Conservation (phyloP, 1,140 invertebrate species). For the Araneus ventricosus region DNA sequence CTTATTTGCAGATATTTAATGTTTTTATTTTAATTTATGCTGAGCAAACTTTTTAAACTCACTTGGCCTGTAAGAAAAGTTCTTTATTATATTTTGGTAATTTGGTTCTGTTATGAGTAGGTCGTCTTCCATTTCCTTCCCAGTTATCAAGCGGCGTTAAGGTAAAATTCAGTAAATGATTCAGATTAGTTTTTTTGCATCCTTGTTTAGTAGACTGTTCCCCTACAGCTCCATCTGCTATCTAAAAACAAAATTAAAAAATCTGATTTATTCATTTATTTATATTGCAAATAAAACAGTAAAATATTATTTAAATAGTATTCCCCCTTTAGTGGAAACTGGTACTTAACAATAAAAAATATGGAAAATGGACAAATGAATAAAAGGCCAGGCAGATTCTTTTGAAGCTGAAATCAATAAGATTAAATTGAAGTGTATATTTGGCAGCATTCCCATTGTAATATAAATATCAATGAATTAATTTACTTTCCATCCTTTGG, state of each 20-base stretch:
- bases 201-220: slow-evolving; percentile 89
- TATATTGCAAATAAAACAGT: not conserved
- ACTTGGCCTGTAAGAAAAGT: slow-evolving; percentile 96
- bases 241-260: not conserved
- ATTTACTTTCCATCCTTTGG: no score
- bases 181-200: slow-evolving; percentile 94
- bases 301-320: no score
- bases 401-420: no score
- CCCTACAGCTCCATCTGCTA: slow-evolving; percentile 85
- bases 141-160: slow-evolving; percentile 86
- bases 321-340: no score
- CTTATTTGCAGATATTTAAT: no score
- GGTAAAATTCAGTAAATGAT: slow-evolving; percentile 91
- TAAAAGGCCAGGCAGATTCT: no score
- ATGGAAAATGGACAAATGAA: no score
- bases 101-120: slow-evolving; percentile 65
- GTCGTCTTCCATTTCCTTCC: slow-evolving; percentile 25
- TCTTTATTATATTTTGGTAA: slow-evolving; percentile 90
- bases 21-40: no score
- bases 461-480: no score
- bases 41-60: slow-evolving; percentile 74
- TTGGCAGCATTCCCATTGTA: no score
- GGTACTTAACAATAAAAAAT: no score
- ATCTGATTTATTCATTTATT: not conserved
- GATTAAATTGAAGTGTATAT: no score